These are phyloP conservation scores for Hipparchia sbordonii DNA, from an alignment of 2,888 invertebrate genomes.

Conservation along the genomic window DNA sequence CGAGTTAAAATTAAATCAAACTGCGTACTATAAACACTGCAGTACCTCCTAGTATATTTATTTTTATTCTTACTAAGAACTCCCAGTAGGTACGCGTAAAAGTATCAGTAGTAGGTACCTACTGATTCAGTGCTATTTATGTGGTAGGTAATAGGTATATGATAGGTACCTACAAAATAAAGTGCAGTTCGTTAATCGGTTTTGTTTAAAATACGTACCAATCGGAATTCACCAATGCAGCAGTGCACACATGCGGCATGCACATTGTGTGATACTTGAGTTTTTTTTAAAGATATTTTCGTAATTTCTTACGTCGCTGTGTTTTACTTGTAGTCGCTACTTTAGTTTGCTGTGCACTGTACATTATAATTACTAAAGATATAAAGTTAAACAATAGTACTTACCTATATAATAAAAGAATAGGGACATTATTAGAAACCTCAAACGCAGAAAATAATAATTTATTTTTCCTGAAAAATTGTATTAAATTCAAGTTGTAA, in stretches of 20 bases:
- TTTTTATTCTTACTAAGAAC: constrained; percentile 18
- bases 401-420: too few relatives aligned
- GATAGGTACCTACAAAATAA: background rate
- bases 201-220: constrained; percentile 16
- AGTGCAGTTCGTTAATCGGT: constrained; percentile 3
- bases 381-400: too few relatives aligned
- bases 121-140: too few relatives aligned
- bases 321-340: too few relatives aligned
- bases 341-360: too few relatives aligned
- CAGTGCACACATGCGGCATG: background rate
- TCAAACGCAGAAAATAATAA: too few relatives aligned
- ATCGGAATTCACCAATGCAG: constrained; percentile 1
- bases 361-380: too few relatives aligned
- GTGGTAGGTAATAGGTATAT: too few relatives aligned
- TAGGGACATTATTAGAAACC: too few relatives aligned
- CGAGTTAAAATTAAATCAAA: constrained; percentile 28
- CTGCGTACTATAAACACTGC: background rate
- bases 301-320: background rate
- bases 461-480: background rate
- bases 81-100: constrained; percentile 5
- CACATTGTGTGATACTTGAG: background rate
- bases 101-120: background rate
- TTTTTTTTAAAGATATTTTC: background rate
- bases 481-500: background rate
- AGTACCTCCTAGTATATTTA: background rate